phyloP scores from a whole-genome alignment of 2,888 invertebrate genomes.

The Zaprionus obscuricornis region DNA sequence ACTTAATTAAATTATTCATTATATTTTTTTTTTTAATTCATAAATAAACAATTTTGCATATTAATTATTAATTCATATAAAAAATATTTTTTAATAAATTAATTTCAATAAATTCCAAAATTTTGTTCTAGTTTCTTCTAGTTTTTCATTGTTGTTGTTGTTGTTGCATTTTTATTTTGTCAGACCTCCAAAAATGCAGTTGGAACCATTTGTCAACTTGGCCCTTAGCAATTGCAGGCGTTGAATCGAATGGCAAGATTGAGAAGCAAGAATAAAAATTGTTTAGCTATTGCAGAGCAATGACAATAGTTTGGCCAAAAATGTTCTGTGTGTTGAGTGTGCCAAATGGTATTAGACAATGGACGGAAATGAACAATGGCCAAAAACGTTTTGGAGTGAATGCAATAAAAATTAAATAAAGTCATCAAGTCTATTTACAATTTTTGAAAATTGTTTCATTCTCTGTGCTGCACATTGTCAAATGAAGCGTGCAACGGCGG shows the following conservation, averaged over 20 bases:
- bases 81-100: too few relatives aligned
- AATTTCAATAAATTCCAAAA: too few relatives aligned
- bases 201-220: too few relatives aligned
- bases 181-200: too few relatives aligned
- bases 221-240: constrained; percentile 64
- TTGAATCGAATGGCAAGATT: constrained; percentile 25
- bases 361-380: constrained; percentile 44
- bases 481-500: constrained; percentile 58
- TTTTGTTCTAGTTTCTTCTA: too few relatives aligned
- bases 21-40: too few relatives aligned
- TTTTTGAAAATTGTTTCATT: constrained; percentile 63
- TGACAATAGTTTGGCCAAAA: constrained; percentile 12
- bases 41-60: too few relatives aligned
- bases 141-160: too few relatives aligned
- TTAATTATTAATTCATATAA: too few relatives aligned
- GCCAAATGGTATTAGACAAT: constrained; percentile 60
- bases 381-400: constrained; percentile 46
- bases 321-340: constrained; percentile 46
- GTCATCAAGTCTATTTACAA: constrained; percentile 74
- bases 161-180: too few relatives aligned
- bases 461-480: constrained; percentile 56
- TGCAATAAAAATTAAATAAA: constrained; percentile 78
- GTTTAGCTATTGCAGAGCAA: constrained; percentile 45
- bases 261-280: constrained; percentile 23
- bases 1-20: too few relatives aligned